Evolutionary conservation across 1,140 invertebrate species (phyloP).

Genomic region (Halotydeus destructor): DNA sequence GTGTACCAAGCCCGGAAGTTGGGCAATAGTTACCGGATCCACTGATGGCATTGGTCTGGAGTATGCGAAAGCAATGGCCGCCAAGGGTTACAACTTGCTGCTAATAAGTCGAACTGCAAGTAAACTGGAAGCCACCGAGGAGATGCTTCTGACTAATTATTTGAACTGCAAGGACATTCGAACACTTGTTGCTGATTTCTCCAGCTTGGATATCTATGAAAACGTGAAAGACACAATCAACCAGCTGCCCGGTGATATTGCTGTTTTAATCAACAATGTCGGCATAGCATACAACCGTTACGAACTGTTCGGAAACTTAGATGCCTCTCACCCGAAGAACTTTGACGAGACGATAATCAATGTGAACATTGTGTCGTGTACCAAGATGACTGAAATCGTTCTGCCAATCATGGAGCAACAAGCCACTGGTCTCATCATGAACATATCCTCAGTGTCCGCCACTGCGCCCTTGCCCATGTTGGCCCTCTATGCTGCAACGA

Average conservation of each 20-base stretch:
- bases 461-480: constrained; percentile 57
- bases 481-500: constrained; percentile 66
- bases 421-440: constrained; percentile 66
- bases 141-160: constrained; percentile 35
- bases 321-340: too few species aligned
- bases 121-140: constrained; percentile 45
- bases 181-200: constrained; percentile 12
- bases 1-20: constrained; percentile 1
- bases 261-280: constrained; percentile 15
- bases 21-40: constrained; percentile 54
- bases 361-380: constrained; percentile 8
- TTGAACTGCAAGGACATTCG: constrained; percentile 6
- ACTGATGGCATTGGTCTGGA: constrained; percentile 81
- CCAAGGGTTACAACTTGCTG: constrained; percentile 53
- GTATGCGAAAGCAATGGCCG: constrained; percentile 61
- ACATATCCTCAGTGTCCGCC: constrained; percentile 65
- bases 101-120: constrained; percentile 57
- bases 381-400: constrained; percentile 52
- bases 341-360: constrained; percentile 10
- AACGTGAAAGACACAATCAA: constrained; percentile 4
- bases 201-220: constrained; percentile 11
- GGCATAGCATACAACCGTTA: constrained; percentile 14
- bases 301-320: too few species aligned
- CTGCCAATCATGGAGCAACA: constrained; percentile 70
- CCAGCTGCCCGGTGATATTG: constrained; percentile 23